Evolutionary conservation across 2,797 vertebrate genomes (phyloP).

Genomic region (Limosa lapponica): DNA sequence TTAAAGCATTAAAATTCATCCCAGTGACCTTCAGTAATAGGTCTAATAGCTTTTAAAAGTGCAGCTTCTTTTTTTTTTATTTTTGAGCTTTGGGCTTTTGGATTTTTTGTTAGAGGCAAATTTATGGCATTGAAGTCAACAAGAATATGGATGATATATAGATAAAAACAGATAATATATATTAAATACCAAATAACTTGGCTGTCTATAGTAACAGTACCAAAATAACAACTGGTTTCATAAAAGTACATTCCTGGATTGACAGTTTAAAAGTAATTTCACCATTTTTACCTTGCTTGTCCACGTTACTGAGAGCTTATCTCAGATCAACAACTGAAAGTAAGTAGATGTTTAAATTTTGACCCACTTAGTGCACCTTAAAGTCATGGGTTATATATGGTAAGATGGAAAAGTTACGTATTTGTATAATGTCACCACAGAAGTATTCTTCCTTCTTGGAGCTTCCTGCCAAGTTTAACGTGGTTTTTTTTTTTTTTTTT

Average conservation of each 20-base stretch:
- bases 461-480: background rate
- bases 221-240: background rate
- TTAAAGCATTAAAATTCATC: background rate
- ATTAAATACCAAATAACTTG: background rate
- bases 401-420: background rate
- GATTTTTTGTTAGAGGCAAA: background rate
- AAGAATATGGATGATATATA: background rate
- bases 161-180: background rate
- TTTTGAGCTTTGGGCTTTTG: background rate
- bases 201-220: background rate
- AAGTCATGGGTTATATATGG: background rate
- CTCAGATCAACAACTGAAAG: background rate
- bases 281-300: background rate
- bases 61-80: too few species aligned
- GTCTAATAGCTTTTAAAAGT: background rate
- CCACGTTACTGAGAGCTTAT: background rate
- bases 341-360: background rate
- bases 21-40: background rate
- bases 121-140: background rate
- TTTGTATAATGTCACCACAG: background rate
- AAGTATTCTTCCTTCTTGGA: slow-evolving; percentile 1
- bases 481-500: background rate
- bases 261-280: background rate
- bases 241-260: background rate
- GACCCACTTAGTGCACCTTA: background rate